Base-by-base conservation (phyloP, 2,797 vertebrate species). In the Octomys mimax region DNA sequence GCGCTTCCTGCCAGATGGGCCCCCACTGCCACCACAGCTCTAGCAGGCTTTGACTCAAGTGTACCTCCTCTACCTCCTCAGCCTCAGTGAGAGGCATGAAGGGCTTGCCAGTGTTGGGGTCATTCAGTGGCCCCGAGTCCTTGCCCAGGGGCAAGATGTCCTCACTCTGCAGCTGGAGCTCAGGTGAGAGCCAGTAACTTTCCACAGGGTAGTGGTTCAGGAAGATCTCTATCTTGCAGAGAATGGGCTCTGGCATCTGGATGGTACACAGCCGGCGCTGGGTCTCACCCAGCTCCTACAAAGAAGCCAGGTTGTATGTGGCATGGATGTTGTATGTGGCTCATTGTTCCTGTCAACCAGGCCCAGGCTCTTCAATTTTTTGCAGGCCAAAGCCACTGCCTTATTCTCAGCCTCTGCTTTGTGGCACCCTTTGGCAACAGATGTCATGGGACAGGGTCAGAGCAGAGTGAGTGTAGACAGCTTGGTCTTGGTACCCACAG, bases 371-470 rank as follows among this genome's bases (percentile, higher is more conserved):
- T 99, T 99, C 4, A 99, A 98, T 95, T 99, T 99, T 98, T 99
- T 98, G 92, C 99, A 99, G 91, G 99, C 99, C 68, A 99, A 98
- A 0, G 99, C 99, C 0, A 99, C 99, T 0, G 99, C 99, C 93
- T 98, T 99, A 87, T 97, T 99, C 97, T 99, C 99, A 0, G 99
- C 99, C 22, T 98, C 98, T 28, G 98, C 95, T 97, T 99, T 99
- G 80, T 98, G 99, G 4, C 96, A 98, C 0, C 99, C 99, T 42
- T 98, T 98, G 61, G 99, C 99, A 0, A 98, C 98, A n/a, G 99
- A 99, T 4, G 97, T 99, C 99, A 99, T 99, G 24, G 99, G 98
- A 71, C 99, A 99, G 0, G 99, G 99, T 99, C 99, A 99, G 80
- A 77, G 98, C 24, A 99, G 83, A 0, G 99, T 99, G 70, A 99